Evolutionary conservation across 2,797 vertebrate genomes (phyloP).

Genomic region (Diceros bicornis): DNA sequence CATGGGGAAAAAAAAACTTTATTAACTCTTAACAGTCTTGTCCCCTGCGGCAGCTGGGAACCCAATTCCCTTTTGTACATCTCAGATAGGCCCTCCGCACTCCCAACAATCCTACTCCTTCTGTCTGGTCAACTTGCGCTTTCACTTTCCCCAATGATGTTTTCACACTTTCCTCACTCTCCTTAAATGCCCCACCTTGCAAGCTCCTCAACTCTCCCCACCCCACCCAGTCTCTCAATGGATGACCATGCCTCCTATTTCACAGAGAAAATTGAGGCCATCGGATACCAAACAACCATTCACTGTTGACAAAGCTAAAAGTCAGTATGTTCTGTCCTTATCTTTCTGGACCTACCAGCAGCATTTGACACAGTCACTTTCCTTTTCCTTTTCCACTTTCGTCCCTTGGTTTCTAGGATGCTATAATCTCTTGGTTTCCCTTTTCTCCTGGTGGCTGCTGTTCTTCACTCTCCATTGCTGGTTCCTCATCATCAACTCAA

Average conservation of each 20-base stretch:
- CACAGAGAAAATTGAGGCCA: background rate
- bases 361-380: background rate
- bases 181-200: background rate
- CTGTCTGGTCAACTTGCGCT: background rate
- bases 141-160: background rate
- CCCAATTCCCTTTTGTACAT: background rate
- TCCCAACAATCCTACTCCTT: background rate
- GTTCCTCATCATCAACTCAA: background rate
- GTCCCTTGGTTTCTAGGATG: background rate
- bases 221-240: background rate
- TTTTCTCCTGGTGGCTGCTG: background rate
- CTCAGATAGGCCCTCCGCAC: background rate
- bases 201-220: background rate
- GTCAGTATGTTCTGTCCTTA: background rate
- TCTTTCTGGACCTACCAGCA: background rate
- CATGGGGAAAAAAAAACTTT: background rate
- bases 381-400: background rate
- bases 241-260: background rate
- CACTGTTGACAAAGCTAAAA: background rate
- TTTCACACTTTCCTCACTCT: background rate
- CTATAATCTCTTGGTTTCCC: background rate
- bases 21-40: conserved; percentile 62
- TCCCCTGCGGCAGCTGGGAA: background rate
- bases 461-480: background rate
- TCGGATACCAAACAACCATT: background rate